Base-by-base conservation (phyloP, 2,888 invertebrate species). In the Dynastes hyllus region DNA sequence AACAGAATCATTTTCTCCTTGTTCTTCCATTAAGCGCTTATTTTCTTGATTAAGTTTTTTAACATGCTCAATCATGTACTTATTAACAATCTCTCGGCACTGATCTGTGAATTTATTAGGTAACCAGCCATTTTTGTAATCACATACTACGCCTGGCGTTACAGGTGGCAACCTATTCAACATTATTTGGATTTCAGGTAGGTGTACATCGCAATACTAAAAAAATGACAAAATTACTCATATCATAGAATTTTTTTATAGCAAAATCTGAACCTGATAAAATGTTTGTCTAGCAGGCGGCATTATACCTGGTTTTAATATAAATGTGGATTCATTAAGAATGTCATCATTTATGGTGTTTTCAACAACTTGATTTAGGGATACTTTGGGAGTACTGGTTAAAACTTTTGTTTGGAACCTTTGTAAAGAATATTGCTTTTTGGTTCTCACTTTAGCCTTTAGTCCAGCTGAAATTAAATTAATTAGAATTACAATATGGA, bases 201-300 rank as follows among this genome's bases (percentile, higher is more conserved):
- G 89, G 22, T 93, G 90, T 61, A 98, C 91, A 88, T 98, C 96
- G 85, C 95, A 95, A 85, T 94, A 95, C 94, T 95, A 84, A 37
- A 88, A 86, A 83, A 40, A 50, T 11, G 37, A 5, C 53, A 73
- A 75, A 40, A 65, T 69, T 50, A 11, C 11, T 51, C 6, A 13
- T 29, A 27, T n/a, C 27, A 2, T 8, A 29, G 11, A 13, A 32
- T n/a, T 29, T 13, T 22, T 5, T 9, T 11, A 5, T 29, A 63
- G 11, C 11, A 16, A 73, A 77, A 76, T 61, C 81, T 2, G 45
- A 88, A 96, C 94, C 91, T 97, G 96, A 88, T 97, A 96, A 89
- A 96, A 96, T 91, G 96, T 95, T 89, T 98, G 97, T 55, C 96
- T 90, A 70, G 95, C 95, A 4, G 95, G 92, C 0, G 97, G 97